Conservation (phyloP, 2,888 invertebrate species). For the Nymphalis polychloros region DNA sequence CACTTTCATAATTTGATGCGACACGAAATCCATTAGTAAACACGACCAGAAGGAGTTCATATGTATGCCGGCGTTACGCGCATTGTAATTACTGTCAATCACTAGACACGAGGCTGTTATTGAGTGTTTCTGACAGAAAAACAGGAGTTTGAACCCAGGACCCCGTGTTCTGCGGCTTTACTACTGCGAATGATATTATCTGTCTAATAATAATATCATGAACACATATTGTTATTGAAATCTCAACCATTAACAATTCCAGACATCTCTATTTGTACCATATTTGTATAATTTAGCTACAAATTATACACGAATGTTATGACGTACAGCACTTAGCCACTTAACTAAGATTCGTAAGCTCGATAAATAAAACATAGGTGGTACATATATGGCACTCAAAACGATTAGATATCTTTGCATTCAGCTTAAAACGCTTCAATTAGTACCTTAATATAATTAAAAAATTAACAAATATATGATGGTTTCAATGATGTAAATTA, state of each 20-base stretch:
- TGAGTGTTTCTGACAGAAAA: too few species aligned
- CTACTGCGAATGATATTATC: too few species aligned
- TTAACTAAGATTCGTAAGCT: slow-evolving; percentile 25
- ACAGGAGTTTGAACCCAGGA: too few species aligned
- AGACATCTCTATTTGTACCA: background rate
- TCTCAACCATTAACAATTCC: background rate
- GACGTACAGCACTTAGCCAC: slow-evolving; percentile 26
- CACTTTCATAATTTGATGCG: too few species aligned
- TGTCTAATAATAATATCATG: too few species aligned
- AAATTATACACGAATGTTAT: slow-evolving; percentile 12
- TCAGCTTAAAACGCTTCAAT: slow-evolving; percentile 24
- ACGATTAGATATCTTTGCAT: slow-evolving; percentile 21
- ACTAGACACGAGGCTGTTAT: too few species aligned
- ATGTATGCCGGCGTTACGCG: too few species aligned
- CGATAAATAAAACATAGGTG: slow-evolving; percentile 6
- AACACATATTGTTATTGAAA: too few species aligned
- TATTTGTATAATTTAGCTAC: slow-evolving; percentile 14
- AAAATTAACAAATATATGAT: background rate
- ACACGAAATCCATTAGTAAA: too few species aligned
- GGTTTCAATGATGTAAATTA: background rate
- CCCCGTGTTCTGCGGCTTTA: too few species aligned
- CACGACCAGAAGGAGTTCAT: too few species aligned
- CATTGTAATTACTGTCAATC: too few species aligned
- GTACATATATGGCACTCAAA: slow-evolving; percentile 33
- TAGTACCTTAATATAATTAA: slow-evolving; percentile 6